Percentiles rank a stretch among this genome's conserved stretches.
phyloP scores from a whole-genome alignment of 2,113 vertebrate species.

The Pycnonotus jocosus region DNA sequence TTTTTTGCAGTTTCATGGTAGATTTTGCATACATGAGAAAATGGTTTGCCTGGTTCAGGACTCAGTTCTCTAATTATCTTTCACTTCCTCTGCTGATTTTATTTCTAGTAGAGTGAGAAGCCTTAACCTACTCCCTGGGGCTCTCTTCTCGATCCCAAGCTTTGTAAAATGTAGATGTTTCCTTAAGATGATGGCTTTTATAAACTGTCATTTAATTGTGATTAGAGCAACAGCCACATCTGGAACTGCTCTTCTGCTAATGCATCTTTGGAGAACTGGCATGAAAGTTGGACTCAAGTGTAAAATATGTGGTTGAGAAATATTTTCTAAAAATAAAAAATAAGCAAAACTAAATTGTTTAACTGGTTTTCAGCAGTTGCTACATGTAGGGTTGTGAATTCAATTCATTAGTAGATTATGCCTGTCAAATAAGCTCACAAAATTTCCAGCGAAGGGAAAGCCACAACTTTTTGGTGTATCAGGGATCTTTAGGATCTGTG shows the following conservation, averaged over 20 bases:
- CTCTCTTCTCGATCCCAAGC: background rate
- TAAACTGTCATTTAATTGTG: background rate
- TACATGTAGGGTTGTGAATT: background rate
- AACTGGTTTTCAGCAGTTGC: background rate
- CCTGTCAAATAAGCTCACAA: background rate
- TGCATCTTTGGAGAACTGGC: background rate
- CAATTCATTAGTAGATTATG: background rate
- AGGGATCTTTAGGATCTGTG: background rate
- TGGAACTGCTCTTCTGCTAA: background rate
- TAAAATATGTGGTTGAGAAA: background rate
- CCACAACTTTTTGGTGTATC: background rate
- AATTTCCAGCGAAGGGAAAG: background rate
- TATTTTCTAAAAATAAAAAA: background rate
- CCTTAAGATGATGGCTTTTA: background rate
- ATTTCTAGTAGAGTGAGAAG: background rate
- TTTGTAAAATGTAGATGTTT: background rate
- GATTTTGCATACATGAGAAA: background rate
- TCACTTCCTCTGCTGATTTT: constrained; percentile 5
- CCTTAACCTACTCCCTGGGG: background rate
- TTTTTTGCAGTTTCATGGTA: background rate
- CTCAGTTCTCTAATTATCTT: constrained; percentile 1
- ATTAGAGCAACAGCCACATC: background rate
- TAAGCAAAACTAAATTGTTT: background rate
- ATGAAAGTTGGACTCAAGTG: background rate
- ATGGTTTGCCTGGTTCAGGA: background rate